Conservation (phyloP, 2,888 invertebrate genomes). For the Enchytraeus crypticus region DNA sequence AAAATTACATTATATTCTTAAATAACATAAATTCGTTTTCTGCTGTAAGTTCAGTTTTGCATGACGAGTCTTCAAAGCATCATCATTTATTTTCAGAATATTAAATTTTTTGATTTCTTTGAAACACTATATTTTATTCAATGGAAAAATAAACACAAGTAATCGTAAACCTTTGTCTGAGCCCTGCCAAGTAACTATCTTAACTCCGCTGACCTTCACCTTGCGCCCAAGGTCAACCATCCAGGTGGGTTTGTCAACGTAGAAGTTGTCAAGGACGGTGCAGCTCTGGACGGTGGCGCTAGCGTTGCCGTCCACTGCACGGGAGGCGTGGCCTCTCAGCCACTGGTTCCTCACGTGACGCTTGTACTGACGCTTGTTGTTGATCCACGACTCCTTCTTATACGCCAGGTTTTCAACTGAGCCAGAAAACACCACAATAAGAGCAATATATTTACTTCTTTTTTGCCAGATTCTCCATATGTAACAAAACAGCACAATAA, state of each 20-base stretch:
- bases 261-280: constrained; percentile 53
- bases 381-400: constrained; percentile 52
- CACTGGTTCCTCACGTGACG: constrained; percentile 45
- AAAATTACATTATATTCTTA: no score
- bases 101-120: no score
- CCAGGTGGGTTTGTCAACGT: constrained; percentile 53
- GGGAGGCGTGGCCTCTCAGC: constrained; percentile 45
- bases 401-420: constrained; percentile 53
- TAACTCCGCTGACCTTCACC: constrained; percentile 49
- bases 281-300: constrained; percentile 48
- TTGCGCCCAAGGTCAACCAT: constrained; percentile 52
- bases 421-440: no score
- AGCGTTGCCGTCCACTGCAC: constrained; percentile 52
- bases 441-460: no score
- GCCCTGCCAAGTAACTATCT: constrained; percentile 51
- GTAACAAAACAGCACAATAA: no score
- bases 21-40: no score
- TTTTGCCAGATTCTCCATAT: no score
- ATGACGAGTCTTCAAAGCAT: no score
- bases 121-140: no score
- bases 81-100: no score
- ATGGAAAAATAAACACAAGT: no score
- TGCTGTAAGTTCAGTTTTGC: no score
- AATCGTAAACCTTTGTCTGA: constrained; percentile 24
- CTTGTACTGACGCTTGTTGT: constrained; percentile 49